Base-by-base conservation (phyloP, 2,797 vertebrate species). In the Syncerus caffer region DNA sequence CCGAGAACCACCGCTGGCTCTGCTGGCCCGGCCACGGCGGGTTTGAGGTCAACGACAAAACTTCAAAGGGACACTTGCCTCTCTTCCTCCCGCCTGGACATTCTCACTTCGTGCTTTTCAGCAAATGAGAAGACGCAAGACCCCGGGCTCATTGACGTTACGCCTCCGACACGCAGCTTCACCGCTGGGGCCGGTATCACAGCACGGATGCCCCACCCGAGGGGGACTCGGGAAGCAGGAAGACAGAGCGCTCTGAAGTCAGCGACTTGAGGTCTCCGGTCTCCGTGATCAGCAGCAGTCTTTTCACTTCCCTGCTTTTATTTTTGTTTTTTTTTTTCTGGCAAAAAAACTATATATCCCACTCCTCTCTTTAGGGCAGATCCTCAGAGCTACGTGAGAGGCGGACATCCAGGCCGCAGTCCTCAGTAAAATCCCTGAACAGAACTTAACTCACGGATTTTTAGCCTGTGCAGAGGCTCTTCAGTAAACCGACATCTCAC, bases 31-130 rank as follows among this genome's bases (percentile, higher is more conserved):
- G 10, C 51, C 62, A 6, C 67, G 17, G 57, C 84, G 17, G 47
- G 38, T 23, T 23, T 14, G 21, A 50, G 74, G 51, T 27, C 84
- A 85, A n/a, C 7, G 13, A 45, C 23, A 55, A 29, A 51, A 86
- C 57, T 93, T 97, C 92, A 94, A 94, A 98, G 74, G 74, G 86
- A 95, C 97, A 84, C 57, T 57, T 84, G 55, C 21, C 58, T 62
- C 53, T 82, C 21, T 88, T 21, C 55, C 42, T 94, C 67, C 45
- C 34, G 45, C 74, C 53, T 95, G n/a, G 47, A 74, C 6, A 31
- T 31, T 42, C 78, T 74, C 34, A 13, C 3, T 25, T 14, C 14
- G 25, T 14, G 67, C 21, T 74, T 25, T 42, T 74, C 21, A 38
- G 1, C 21, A 1, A 25, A 1, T 25, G 21, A 25, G 67, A 42